These are phyloP conservation scores for Eupeodes corollae DNA, from an alignment of 1,140 invertebrate genomes.

Conservation along the genomic window DNA sequence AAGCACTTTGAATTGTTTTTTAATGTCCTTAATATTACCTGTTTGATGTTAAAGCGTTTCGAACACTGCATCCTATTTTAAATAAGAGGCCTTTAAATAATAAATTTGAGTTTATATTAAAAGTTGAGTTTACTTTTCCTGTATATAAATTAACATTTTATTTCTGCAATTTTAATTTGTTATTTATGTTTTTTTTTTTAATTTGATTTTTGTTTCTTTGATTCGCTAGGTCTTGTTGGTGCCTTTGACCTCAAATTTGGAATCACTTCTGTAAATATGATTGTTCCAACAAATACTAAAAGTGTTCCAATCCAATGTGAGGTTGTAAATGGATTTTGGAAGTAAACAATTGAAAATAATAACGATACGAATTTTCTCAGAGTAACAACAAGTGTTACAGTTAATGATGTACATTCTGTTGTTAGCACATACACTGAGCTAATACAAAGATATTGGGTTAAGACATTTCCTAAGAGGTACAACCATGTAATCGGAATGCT, in stretches of 20 bases:
- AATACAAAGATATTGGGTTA: slow-evolving; percentile 93
- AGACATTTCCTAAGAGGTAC: slow-evolving; percentile 73
- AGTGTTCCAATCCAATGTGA: slow-evolving; percentile 87
- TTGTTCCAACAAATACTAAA: slow-evolving; percentile 84
- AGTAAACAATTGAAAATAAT: slow-evolving; percentile 91
- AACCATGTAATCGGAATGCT: slow-evolving; percentile 48
- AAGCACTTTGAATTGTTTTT: no score
- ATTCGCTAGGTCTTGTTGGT: no score
- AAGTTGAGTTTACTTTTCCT: no score
- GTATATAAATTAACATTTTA: no score
- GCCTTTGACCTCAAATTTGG: slow-evolving; percentile 7
- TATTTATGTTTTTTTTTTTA: no score
- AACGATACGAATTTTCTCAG: slow-evolving; percentile 90
- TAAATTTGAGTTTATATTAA: no score
- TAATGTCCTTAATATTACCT: no score
- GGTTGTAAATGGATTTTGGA: slow-evolving; percentile 85
- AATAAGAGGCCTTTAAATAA: no score
- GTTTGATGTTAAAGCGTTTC: no score
- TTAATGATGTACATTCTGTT: slow-evolving; percentile 85
- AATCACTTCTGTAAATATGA: slow-evolving; percentile 79
- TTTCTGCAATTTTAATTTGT: no score
- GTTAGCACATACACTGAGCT: slow-evolving; percentile 88
- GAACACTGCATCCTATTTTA: no score
- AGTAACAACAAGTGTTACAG: slow-evolving; percentile 92
- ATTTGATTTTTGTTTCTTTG: no score